Evolutionary conservation across 2,113 vertebrate genomes (phyloP).

Genomic region (Naja naja): DNA sequence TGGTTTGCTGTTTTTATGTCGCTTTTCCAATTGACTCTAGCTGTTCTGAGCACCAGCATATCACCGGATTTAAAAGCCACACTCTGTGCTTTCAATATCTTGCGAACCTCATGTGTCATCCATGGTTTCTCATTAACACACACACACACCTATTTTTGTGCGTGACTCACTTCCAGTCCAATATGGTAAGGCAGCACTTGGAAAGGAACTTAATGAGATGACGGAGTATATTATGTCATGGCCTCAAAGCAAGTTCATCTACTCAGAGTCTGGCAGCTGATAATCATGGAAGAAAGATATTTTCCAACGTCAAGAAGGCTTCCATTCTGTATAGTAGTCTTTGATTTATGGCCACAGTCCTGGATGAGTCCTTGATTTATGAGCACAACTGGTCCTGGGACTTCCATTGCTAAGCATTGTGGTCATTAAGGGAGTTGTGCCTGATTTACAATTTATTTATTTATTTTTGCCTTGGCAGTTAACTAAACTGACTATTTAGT

Average conservation of each 20-base stretch:
- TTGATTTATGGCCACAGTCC: too few species aligned
- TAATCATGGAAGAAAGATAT: background rate
- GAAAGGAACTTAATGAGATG: background rate
- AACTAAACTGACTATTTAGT: too few species aligned
- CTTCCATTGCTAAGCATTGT: background rate
- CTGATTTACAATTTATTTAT: background rate
- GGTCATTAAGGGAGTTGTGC: background rate
- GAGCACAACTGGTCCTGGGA: background rate
- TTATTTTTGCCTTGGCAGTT: too few species aligned
- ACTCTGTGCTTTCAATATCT: too few species aligned
- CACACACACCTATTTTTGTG: background rate
- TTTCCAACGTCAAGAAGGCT: background rate
- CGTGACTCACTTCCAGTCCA: background rate
- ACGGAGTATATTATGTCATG: background rate
- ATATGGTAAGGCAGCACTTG: background rate
- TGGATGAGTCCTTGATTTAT: background rate
- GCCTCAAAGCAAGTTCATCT: background rate
- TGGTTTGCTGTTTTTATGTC: too few species aligned
- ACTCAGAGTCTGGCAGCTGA: background rate
- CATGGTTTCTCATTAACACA: background rate
- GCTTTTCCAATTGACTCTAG: background rate
- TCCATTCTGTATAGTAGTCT: background rate
- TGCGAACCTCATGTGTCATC: background rate
- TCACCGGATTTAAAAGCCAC: background rate
- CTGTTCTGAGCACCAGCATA: background rate